phyloP scores from a whole-genome alignment of 2,113 vertebrate species.

The Diadophis punctatus region DNA sequence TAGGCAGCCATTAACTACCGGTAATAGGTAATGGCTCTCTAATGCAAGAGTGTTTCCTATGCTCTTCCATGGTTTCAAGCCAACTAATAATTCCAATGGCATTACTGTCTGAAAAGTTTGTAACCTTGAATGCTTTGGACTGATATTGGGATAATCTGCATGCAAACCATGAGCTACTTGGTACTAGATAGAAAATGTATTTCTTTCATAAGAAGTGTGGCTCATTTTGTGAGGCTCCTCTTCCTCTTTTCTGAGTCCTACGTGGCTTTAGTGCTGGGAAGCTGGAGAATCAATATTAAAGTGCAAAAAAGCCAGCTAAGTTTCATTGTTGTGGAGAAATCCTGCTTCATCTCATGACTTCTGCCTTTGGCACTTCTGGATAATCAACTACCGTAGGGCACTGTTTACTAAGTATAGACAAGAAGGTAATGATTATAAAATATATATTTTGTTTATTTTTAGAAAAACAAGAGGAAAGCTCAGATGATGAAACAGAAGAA shows the following conservation, averaged over 20 bases:
- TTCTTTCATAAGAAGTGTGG: neutral
- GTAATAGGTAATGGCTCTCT: neutral
- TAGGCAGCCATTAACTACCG: neutral
- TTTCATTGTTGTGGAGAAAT: neutral
- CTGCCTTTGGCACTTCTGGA: neutral
- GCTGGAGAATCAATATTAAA: neutral
- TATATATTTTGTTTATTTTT: slow-evolving; percentile 4
- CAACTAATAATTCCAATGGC: neutral
- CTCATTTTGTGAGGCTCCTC: neutral
- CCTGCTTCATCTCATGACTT: neutral
- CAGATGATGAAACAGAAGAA: slow-evolving; percentile 82
- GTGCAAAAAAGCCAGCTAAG: neutral
- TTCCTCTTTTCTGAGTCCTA: neutral
- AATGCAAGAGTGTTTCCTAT: neutral
- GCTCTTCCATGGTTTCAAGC: neutral
- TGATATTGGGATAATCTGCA: neutral
- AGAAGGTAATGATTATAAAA: neutral
- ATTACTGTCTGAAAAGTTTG: neutral
- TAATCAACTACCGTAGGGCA: neutral
- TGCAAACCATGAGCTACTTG: neutral
- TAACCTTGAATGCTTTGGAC: neutral
- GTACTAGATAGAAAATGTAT: neutral
- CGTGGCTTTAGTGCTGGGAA: neutral
- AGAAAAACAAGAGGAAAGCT: slow-evolving; percentile 76
- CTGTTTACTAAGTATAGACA: neutral